phyloP scores from a whole-genome alignment of 1,140 invertebrate genomes.

The Steinernema khuongi region DNA sequence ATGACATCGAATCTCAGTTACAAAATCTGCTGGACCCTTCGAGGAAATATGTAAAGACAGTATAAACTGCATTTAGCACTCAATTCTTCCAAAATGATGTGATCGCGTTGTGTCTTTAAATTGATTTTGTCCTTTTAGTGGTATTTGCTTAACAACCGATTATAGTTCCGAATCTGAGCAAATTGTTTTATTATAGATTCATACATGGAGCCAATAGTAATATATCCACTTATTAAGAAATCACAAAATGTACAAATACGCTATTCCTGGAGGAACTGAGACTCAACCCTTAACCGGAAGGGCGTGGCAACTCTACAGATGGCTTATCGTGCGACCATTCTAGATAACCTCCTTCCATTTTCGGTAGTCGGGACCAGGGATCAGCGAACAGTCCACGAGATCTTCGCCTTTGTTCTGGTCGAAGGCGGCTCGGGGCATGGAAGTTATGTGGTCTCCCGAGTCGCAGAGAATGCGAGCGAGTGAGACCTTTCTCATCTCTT shows the following conservation, averaged over 20 bases:
- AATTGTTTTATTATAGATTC: not conserved
- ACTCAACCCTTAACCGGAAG: constrained; percentile 1
- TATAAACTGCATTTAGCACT: too few species aligned
- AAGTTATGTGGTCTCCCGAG: constrained; percentile 67
- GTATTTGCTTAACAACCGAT: too few species aligned
- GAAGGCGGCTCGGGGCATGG: constrained; percentile 32
- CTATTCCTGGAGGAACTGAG: not conserved
- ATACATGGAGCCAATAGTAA: not conserved
- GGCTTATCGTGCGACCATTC: not conserved
- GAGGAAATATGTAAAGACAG: too few species aligned
- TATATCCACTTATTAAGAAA: not conserved
- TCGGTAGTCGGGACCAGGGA: constrained; percentile 33
- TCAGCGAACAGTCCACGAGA: constrained; percentile 27
- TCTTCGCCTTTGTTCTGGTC: constrained; percentile 26
- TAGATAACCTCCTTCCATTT: constrained; percentile 33
- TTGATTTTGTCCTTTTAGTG: too few species aligned
- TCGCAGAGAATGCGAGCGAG: constrained; percentile 73
- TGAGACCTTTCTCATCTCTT: constrained; percentile 69
- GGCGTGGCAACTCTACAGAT: constrained; percentile 10
- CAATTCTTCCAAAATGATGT: too few species aligned
- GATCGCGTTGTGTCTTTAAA: too few species aligned
- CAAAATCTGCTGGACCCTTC: too few species aligned
- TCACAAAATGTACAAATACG: not conserved
- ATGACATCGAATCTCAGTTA: too few species aligned
- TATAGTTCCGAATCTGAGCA: not conserved